Conservation (phyloP, 2,888 invertebrate genomes). For the Epistrophe grossulariae region DNA sequence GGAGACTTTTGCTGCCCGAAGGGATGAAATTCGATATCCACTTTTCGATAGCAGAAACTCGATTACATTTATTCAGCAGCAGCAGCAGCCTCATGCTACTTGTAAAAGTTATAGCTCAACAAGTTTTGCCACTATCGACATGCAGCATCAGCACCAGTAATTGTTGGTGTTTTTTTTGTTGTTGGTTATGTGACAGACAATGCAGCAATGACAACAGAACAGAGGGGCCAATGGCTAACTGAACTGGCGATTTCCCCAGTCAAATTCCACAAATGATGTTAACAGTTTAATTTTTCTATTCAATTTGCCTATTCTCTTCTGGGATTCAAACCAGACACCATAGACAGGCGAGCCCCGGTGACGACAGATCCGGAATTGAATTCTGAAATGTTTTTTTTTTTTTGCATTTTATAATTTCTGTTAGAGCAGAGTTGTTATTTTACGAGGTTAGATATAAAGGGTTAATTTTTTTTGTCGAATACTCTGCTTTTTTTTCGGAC, state of each 20-base stretch:
- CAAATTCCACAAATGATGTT: conserved; percentile 68
- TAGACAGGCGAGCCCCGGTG: too few relatives aligned
- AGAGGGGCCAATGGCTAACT: conserved; percentile 1
- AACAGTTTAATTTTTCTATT: conserved; percentile 74
- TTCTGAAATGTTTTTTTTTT: not conserved
- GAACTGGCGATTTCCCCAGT: conserved; percentile 46
- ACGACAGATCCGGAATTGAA: conserved; percentile 3
- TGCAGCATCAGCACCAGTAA: not conserved
- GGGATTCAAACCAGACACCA: conserved; percentile 62
- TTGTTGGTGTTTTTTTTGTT: conserved; percentile 1
- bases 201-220: not conserved
- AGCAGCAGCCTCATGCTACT: not conserved
- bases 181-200: conserved; percentile 16
- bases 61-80: conserved; percentile 49
- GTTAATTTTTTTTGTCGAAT: not conserved
- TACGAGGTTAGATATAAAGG: not conserved
- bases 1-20: conserved; percentile 47
- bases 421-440: conserved; percentile 19
- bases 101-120: conserved; percentile 56
- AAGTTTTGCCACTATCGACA: conserved; percentile 45
- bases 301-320: conserved; percentile 66
- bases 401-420: not conserved
- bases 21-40: conserved; percentile 75
- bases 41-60: conserved; percentile 60
- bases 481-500: too few relatives aligned